These are phyloP conservation scores for Heteronetta atricapilla DNA, from an alignment of 2,113 vertebrate genomes.

Conservation along the genomic window DNA sequence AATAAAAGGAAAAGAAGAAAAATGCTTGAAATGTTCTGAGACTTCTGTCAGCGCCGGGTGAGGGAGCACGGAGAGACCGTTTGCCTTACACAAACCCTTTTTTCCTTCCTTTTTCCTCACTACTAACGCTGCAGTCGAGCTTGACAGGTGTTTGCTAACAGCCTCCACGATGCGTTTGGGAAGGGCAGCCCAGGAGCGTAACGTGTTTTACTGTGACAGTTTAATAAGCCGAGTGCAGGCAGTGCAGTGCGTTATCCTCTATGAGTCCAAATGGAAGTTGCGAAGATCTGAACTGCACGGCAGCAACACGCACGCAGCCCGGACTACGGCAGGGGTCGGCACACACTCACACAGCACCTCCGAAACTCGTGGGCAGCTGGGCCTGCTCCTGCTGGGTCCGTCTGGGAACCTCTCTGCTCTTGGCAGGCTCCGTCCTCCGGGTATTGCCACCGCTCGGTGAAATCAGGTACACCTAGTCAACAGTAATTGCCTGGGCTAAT, in stretches of 20 bases:
- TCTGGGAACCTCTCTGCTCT: background rate
- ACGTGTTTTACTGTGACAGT: background rate
- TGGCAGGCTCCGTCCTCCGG: background rate
- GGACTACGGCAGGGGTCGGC: too few species aligned
- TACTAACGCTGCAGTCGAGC: background rate
- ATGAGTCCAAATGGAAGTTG: background rate
- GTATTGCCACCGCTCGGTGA: background rate
- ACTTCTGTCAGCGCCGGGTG: background rate
- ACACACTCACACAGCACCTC: background rate
- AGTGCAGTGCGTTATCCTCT: background rate
- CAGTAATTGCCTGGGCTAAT: conserved; percentile 27
- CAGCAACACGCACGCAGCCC: background rate
- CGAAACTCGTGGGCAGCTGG: background rate
- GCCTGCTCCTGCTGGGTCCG: background rate
- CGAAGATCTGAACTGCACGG: background rate
- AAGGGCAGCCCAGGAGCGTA: background rate
- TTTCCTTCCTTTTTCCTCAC: background rate
- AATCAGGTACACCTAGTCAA: background rate
- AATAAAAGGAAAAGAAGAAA: background rate
- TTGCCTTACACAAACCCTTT: background rate
- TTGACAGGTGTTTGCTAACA: conserved; percentile 33
- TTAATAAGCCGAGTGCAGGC: background rate
- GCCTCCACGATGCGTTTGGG: background rate
- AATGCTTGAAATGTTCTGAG: background rate
- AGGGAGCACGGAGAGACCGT: background rate